Conservation (phyloP, 2,888 invertebrate genomes). For the Drosophila kanekoi region DNA sequence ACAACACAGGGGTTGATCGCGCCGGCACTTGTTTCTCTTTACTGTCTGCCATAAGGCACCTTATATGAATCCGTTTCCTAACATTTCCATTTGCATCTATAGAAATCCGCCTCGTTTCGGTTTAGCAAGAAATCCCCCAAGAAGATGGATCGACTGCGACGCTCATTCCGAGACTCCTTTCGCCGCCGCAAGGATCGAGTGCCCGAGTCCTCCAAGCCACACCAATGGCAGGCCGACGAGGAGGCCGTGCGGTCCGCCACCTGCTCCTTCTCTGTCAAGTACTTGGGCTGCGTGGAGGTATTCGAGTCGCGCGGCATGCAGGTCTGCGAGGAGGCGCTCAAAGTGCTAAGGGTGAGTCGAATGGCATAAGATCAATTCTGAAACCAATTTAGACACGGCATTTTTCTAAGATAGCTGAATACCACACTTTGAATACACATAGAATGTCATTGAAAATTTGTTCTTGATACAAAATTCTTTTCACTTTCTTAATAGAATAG, state of each 20-base stretch:
- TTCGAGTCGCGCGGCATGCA: conserved; percentile 99
- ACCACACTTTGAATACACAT: too few species aligned
- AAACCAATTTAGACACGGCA: neutral
- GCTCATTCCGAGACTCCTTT: conserved; percentile 97
- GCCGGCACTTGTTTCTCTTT: conserved; percentile 80
- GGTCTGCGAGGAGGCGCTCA: conserved; percentile 99
- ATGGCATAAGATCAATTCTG: neutral
- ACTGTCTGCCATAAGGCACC: conserved; percentile 12
- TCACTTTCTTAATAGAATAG: too few species aligned
- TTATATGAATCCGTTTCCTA: neutral
- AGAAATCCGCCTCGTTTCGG: conserved; percentile 87
- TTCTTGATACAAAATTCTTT: too few species aligned
- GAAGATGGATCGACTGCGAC: conserved; percentile 94
- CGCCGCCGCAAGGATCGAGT: conserved; percentile 95
- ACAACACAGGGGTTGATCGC: conserved; percentile 54
- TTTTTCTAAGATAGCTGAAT: too few species aligned
- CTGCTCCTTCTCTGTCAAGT: conserved; percentile 99
- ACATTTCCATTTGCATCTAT: conserved; percentile 5
- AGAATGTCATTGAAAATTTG: too few species aligned
- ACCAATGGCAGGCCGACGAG: conserved; percentile 99
- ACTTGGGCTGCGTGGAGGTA: conserved; percentile 99
- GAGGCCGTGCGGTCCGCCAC: conserved; percentile 97
- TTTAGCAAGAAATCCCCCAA: conserved; percentile 89
- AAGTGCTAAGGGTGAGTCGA: conserved; percentile 94
- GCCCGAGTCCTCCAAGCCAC: conserved; percentile 97